Conservation (phyloP, 2,888 invertebrate species). For the Pammene aurita region DNA sequence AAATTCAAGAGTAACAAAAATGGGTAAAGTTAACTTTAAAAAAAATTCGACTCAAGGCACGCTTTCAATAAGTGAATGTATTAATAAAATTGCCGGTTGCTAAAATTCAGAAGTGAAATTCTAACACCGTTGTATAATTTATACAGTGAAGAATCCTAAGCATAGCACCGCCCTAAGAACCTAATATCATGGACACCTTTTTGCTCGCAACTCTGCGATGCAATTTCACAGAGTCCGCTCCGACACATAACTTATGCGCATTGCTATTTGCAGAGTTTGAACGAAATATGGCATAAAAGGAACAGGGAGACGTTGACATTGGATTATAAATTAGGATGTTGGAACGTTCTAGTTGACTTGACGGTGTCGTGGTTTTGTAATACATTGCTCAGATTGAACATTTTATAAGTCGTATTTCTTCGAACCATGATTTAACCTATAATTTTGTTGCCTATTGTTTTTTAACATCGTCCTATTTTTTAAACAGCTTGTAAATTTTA, state of each 20-base stretch:
- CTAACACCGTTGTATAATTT: constrained; percentile 1
- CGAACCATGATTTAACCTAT: no score
- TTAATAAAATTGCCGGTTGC: neutral
- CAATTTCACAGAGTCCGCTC: constrained; percentile 36
- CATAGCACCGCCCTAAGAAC: constrained; percentile 10
- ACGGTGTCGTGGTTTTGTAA: constrained; percentile 28
- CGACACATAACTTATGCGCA: constrained; percentile 38
- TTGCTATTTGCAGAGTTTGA: constrained; percentile 39
- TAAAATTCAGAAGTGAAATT: neutral
- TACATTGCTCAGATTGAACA: constrained; percentile 10
- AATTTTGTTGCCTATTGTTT: no score
- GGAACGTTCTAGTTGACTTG: constrained; percentile 24
- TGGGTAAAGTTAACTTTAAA: no score
- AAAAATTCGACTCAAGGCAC: no score
- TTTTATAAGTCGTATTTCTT: neutral
- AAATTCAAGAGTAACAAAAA: no score
- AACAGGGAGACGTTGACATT: constrained; percentile 22
- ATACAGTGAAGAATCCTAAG: constrained; percentile 1
- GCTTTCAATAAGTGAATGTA: no score
- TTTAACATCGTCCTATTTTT: no score
- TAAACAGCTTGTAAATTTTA: no score
- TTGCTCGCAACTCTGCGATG: constrained; percentile 29
- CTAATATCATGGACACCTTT: constrained; percentile 27
- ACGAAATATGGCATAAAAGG: constrained; percentile 32
- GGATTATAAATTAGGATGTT: constrained; percentile 30